Base-by-base conservation (phyloP, 2,888 invertebrate species). In the Isotomurus palustris region DNA sequence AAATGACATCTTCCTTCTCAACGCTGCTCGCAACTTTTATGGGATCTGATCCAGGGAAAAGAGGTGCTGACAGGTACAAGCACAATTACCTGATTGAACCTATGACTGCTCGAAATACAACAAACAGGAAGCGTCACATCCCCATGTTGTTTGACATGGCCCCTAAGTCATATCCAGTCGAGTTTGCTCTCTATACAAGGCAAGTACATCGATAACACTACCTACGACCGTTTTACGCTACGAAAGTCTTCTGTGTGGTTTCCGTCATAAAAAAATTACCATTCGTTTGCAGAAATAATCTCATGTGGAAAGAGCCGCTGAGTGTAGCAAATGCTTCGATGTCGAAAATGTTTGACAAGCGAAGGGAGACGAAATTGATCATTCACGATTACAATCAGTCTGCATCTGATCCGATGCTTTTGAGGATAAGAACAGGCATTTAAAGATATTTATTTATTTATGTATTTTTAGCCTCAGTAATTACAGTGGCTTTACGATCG, bases 341-440 rank as follows among this genome's bases (percentile, higher is more conserved):
- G 2, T 60, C 62, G 2, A 49, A 32, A n/a, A 53, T 43, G 10
- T 65, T 58, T 52, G 55, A 57, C 35, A 22, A n/a, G 17, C 43
- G 28, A 8, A 62, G 55, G 28, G 48, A 56, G 14, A 64, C 68
- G 2, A 68, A 66, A 47, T 43, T 68, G n/a, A 38, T 68, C 22
- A 63, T 68, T 38, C 68, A 68, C 56, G 64, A 66, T 35, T 68
- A 60, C 44, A 62, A 62, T 56, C 65, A 68, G 36, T 59, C 63
- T 6, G 48, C 50, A 2, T 47, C 52, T 36, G 58, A 60, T 44
- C 6, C 32, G 6, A 14, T 62, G 35, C 53, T 58, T 21, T 10
- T 50, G 6, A 45, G 47, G 5, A 27, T 65, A 14, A 62, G 58
- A 54, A 56, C 59, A 45, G 58, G 64, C 57, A 54, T 38, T 25